Evolutionary conservation across 2,888 invertebrate genomes (phyloP), one percentile per base, ranked within the genome.

Genomic region (Orchesellides sinensis): DNA sequence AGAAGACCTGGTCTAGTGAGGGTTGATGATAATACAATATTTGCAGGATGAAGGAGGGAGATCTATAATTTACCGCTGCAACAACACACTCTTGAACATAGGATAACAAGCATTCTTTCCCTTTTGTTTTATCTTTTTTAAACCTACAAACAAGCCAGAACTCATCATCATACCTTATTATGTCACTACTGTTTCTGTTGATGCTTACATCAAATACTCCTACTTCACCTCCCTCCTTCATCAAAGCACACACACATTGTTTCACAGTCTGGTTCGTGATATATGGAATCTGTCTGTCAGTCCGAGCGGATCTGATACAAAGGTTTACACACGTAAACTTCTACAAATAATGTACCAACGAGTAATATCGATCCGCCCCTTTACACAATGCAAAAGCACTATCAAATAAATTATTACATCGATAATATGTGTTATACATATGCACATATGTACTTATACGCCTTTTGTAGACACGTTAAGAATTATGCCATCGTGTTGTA

Each of bases 351-450:
- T 40, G n/a, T n/a, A 40, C 40, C n/a, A n/a, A n/a, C n/a, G n/a
- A n/a, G n/a, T n/a, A n/a, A 40, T 70, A 70, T 70, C 56, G 70
- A 70, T 56, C 70, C 70, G 70, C 70, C 70, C 56, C 40, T 56
- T 70, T 49, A 45, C 66, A 47, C 66, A 66, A 66, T 47, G 45
- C 47, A 23, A n/a, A 45, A 47, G 66, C 47, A 66, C 47, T 27
- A 66, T 66, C 66, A 66, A 66, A 66, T 66, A 66, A 66, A 66
- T 66, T 66, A 66, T 66, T 66, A 66, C 45, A 27, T 66, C 40
- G 40, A 40, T 40, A n/a, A n/a, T n/a, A n/a, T n/a, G n/a, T n/a
- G n/a, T n/a, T n/a, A n/a, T n/a, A n/a, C n/a, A n/a, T n/a, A n/a
- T n/a, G n/a, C n/a, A n/a, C n/a, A n/a, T n/a, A n/a, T n/a, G n/a